Conservation (phyloP, 2,113 vertebrate genomes). For the Ptyas mucosa region DNA sequence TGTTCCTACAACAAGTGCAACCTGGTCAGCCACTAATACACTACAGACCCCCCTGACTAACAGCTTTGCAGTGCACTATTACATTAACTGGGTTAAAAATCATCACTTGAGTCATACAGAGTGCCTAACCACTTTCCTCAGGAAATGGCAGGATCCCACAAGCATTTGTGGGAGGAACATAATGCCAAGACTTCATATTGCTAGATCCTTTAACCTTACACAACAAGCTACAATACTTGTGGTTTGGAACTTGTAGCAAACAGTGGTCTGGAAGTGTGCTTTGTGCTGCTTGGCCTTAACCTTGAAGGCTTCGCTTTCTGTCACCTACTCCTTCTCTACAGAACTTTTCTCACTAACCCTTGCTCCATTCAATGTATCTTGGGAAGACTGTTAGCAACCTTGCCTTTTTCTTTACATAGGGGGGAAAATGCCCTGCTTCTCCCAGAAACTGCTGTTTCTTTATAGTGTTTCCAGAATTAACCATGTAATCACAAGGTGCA, state of each 20-base stretch:
- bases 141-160: neutral
- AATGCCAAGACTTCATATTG: neutral
- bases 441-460: neutral
- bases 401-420: neutral
- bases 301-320: neutral
- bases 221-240: neutral
- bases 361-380: neutral
- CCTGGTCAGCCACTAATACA: neutral
- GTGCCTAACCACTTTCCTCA: neutral
- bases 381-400: neutral
- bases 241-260: neutral
- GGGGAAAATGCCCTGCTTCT: neutral
- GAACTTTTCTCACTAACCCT: neutral
- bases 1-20: neutral
- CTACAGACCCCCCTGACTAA: neutral
- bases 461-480: neutral
- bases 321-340: neutral
- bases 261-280: neutral
- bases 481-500: neutral
- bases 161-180: neutral
- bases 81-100: neutral
- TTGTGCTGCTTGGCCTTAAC: neutral
- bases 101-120: neutral
- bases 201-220: neutral
- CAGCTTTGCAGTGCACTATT: neutral